Evolutionary conservation across 2,888 invertebrate species (phyloP).

Genomic region (Sarcophaga carnaria): DNA sequence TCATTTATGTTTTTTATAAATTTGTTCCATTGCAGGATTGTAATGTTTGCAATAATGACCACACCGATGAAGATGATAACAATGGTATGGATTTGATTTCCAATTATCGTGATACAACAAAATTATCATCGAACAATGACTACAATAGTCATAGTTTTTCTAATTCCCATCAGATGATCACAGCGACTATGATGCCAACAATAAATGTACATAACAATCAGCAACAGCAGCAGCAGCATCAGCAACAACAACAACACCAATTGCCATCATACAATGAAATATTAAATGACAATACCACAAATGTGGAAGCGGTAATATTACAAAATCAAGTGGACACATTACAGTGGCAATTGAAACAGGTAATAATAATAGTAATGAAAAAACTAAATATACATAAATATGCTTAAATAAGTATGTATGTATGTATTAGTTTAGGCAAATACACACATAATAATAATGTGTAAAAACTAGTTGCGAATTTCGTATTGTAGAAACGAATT

Average conservation of each 20-base stretch:
- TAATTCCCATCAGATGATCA: slow-evolving; percentile 39
- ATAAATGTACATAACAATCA: slow-evolving; percentile 54
- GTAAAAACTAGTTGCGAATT: no score
- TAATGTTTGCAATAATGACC: slow-evolving; percentile 52
- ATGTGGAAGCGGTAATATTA: slow-evolving; percentile 84
- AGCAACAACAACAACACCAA: slow-evolving; percentile 70
- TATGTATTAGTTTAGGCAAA: not conserved
- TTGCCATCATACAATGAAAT: slow-evolving; percentile 64
- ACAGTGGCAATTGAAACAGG: slow-evolving; percentile 88
- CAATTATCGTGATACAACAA: slow-evolving; percentile 64
- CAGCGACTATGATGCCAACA: slow-evolving; percentile 52
- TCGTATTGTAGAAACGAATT: no score
- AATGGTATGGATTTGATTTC: slow-evolving; percentile 67
- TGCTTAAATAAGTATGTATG: not conserved
- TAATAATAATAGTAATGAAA: slow-evolving; percentile 75
- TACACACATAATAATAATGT: not conserved
- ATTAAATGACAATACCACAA: slow-evolving; percentile 72
- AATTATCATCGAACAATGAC: slow-evolving; percentile 55
- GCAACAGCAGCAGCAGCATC: slow-evolving; percentile 35
- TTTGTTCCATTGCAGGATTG: slow-evolving; percentile 66
- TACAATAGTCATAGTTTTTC: slow-evolving; percentile 53
- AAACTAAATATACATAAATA: not conserved
- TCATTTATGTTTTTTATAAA: not conserved
- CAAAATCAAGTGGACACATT: slow-evolving; percentile 87
- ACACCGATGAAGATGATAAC: slow-evolving; percentile 35